phyloP scores from a whole-genome alignment of 1,140 invertebrate species.

The Temnothorax longispinosus region DNA sequence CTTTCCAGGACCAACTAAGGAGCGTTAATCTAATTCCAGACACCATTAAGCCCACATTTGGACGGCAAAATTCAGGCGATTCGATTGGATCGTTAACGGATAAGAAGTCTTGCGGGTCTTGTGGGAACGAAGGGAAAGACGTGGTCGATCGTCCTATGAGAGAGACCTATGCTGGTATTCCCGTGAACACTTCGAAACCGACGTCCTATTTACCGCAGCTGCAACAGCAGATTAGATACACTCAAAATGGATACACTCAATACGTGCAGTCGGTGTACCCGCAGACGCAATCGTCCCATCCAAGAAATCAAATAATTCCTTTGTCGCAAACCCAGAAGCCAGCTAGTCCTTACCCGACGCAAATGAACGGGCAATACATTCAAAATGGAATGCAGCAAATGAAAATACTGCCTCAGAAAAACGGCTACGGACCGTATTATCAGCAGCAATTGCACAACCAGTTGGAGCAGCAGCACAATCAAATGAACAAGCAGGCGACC shows the following conservation, averaged over 20 bases:
- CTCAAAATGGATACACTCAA: conserved; percentile 79
- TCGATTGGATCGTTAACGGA: conserved; percentile 71
- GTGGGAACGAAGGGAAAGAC: conserved; percentile 73
- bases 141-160: conserved; percentile 55
- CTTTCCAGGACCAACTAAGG: conserved; percentile 82
- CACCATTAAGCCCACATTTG: conserved; percentile 69
- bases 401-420: conserved; percentile 74
- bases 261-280: conserved; percentile 76
- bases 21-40: conserved; percentile 80
- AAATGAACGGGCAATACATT: conserved; percentile 79
- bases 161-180: conserved; percentile 67
- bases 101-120: conserved; percentile 68
- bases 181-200: conserved; percentile 58
- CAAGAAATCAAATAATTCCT: conserved; percentile 79
- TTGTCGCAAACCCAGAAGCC: conserved; percentile 80
- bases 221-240: conserved; percentile 81
- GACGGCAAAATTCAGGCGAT: conserved; percentile 77
- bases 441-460: conserved; percentile 61
- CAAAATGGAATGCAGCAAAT: conserved; percentile 74
- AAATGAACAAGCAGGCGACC: conserved; percentile 82
- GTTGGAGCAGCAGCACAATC: conserved; percentile 83
- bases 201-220: conserved; percentile 77
- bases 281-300: conserved; percentile 77
- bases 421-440: conserved; percentile 77
- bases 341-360: conserved; percentile 80